Percentiles rank a stretch among this genome's conserved stretches.
Conservation (phyloP, 2,888 invertebrate species). For the Tethea ocularis region DNA sequence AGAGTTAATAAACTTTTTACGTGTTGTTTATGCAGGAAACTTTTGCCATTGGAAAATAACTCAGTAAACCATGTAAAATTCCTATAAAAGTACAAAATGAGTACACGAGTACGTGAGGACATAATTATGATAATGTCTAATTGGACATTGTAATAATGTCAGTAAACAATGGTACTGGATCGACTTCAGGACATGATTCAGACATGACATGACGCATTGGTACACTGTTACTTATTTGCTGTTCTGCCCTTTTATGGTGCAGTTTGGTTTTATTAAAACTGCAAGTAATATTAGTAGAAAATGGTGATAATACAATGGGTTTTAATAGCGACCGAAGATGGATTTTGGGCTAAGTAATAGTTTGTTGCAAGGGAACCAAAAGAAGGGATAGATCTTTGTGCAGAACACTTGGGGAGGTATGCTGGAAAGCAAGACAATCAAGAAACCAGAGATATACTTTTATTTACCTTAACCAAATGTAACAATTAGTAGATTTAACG, state of each 20-base stretch:
- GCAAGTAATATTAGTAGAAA: background rate
- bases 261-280: background rate
- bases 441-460: too few species aligned
- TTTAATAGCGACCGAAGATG: background rate
- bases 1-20: too few species aligned
- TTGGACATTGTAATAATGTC: background rate
- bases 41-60: background rate
- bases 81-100: background rate
- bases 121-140: background rate
- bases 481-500: too few species aligned
- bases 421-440: too few species aligned
- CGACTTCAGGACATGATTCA: slow-evolving; percentile 29
- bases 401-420: too few species aligned
- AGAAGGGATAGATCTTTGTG: too few species aligned
- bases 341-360: too few species aligned
- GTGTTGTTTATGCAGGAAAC: background rate
- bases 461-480: too few species aligned
- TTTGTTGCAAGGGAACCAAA: too few species aligned
- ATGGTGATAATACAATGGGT: background rate
- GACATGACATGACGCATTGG: slow-evolving; percentile 21
- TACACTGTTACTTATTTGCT: slow-evolving; percentile 17
- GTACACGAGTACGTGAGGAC: background rate
- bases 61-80: background rate
- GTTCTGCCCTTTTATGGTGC: slow-evolving; percentile 15
- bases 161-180: slow-evolving; percentile 13